Evolutionary conservation across 2,797 vertebrate species (phyloP).

Genomic region (Adrianichthys oophorus): DNA sequence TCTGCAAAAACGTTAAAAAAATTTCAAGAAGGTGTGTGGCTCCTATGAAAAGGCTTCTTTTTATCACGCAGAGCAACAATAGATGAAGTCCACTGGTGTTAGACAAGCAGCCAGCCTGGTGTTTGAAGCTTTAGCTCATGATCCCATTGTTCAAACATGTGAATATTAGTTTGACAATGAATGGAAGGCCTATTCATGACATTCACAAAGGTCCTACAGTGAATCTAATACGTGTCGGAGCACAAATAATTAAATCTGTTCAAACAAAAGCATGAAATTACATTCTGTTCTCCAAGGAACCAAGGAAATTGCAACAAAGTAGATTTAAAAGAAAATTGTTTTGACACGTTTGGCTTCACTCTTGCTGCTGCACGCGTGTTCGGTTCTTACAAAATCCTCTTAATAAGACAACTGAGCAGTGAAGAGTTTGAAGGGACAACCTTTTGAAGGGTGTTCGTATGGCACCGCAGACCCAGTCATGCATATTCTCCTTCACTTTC

Average conservation of each 20-base stretch:
- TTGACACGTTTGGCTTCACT: constrained; percentile 30
- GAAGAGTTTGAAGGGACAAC: constrained; percentile 20
- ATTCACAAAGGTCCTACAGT: constrained; percentile 18
- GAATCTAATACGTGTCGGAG: constrained; percentile 19
- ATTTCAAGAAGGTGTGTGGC: neutral
- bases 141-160: constrained; percentile 32
- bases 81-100: constrained; percentile 12
- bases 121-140: constrained; percentile 8
- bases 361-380: neutral
- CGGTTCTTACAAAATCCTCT: constrained; percentile 27
- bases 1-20: constrained; percentile 72
- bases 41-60: constrained; percentile 6
- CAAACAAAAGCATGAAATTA: constrained; percentile 41
- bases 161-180: constrained; percentile 8
- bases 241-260: constrained; percentile 27
- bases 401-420: constrained; percentile 26
- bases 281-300: constrained; percentile 36
- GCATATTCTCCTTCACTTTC: constrained; percentile 8
- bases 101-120: constrained; percentile 2
- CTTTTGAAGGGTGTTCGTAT: constrained; percentile 23
- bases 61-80: constrained; percentile 25
- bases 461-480: constrained; percentile 1
- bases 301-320: constrained; percentile 32
- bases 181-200: constrained; percentile 25
- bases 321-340: constrained; percentile 42